Conservation (phyloP, 2,113 vertebrate species). For the Vidua chalybeata region DNA sequence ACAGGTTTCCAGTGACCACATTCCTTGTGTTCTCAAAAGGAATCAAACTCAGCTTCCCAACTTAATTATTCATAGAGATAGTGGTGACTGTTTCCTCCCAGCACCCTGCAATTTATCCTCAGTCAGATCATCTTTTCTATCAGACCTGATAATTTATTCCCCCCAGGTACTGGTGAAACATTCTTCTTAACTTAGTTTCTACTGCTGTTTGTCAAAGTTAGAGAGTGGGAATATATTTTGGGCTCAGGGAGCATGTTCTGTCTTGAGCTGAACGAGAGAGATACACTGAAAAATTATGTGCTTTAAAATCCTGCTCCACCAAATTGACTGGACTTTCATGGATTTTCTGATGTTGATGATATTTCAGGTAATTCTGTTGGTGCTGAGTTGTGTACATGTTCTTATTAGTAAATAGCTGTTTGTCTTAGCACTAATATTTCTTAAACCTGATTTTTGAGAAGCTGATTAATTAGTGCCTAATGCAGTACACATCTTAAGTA, state of each 20-base stretch:
- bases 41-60: background rate
- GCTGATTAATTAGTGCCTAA: background rate
- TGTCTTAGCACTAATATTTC: background rate
- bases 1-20: background rate
- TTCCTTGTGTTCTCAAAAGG: background rate
- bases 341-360: background rate
- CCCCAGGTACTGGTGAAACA: background rate
- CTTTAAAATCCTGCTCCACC: background rate
- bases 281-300: background rate
- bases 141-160: background rate
- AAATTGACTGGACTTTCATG: rapidly evolving
- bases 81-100: background rate
- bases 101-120: background rate
- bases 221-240: background rate
- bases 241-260: background rate
- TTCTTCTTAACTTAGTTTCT: background rate
- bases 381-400: background rate
- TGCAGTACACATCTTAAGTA: too few relatives aligned
- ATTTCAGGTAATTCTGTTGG: background rate
- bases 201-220: background rate
- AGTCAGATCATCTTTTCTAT: background rate
- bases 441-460: background rate
- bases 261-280: background rate
- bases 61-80: background rate
- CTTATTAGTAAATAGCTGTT: background rate